Conservation (phyloP, 2,888 invertebrate species). For the Chrysopilus asiliformis region DNA sequence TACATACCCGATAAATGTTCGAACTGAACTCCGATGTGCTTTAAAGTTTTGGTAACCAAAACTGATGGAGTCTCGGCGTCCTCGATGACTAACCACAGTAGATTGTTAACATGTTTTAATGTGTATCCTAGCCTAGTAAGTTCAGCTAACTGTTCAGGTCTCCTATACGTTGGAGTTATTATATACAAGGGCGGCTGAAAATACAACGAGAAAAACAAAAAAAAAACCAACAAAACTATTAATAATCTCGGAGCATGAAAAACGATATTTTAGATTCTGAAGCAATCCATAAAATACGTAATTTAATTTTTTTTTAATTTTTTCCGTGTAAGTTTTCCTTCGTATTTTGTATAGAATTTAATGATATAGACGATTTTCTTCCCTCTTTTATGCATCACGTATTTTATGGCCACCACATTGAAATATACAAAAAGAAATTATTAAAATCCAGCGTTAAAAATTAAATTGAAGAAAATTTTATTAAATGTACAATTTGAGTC, state of each 20-base stretch:
- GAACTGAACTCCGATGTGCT: slow-evolving; percentile 41
- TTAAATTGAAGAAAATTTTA: no score
- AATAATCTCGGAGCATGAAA: no score
- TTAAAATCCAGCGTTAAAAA: no score
- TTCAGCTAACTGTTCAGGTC: slow-evolving; percentile 68
- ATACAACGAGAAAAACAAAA: neutral
- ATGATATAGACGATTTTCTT: neutral
- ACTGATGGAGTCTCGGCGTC: slow-evolving; percentile 43
- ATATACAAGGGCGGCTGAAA: slow-evolving; percentile 42
- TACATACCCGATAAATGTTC: slow-evolving; percentile 44
- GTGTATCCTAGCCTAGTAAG: slow-evolving; percentile 60
- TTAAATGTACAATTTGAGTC: no score
- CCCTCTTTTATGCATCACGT: no score
- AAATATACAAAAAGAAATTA: no score
- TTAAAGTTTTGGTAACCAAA: slow-evolving; percentile 38
- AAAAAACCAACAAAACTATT: slow-evolving; percentile 2
- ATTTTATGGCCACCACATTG: no score
- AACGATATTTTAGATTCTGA: no score
- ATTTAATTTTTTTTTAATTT: no score
- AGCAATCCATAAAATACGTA: no score
- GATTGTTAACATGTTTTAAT: slow-evolving; percentile 48
- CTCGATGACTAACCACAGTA: slow-evolving; percentile 65
- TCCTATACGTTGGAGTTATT: slow-evolving; percentile 60
- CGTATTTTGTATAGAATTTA: neutral
- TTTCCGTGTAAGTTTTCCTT: no score